Evolutionary conservation across 2,797 vertebrate species (phyloP).

Genomic region (Brachyalestes nurse): DNA sequence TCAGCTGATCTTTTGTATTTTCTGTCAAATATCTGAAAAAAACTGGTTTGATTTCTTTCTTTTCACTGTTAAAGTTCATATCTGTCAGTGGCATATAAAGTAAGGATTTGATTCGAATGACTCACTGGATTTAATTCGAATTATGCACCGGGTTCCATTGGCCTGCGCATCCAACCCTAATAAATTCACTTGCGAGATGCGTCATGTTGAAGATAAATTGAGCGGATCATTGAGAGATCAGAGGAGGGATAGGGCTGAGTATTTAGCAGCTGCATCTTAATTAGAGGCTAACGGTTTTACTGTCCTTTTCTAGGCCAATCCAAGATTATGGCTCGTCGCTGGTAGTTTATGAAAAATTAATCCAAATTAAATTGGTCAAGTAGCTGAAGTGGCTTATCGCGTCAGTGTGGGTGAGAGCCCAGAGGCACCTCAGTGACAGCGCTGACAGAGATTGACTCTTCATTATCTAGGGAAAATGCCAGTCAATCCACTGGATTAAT

Average conservation of each 20-base stretch:
- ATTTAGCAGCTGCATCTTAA: slow-evolving; percentile 49
- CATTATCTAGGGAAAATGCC: slow-evolving; percentile 24
- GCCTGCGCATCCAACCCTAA: slow-evolving; percentile 10
- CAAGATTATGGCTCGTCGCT: slow-evolving; percentile 55
- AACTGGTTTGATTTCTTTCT: slow-evolving; percentile 10
- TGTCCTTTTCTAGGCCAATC: slow-evolving; percentile 58
- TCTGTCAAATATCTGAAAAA: background rate
- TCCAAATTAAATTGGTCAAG: slow-evolving; percentile 60
- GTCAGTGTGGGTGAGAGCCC: slow-evolving; percentile 48
- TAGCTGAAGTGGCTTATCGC: slow-evolving; percentile 55
- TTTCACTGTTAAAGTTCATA: background rate
- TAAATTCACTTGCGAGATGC: slow-evolving; percentile 31
- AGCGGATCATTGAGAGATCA: slow-evolving; percentile 45
- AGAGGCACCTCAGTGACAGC: slow-evolving; percentile 27
- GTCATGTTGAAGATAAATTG: slow-evolving; percentile 28
- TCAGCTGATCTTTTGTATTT: background rate
- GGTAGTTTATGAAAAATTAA: slow-evolving; percentile 56
- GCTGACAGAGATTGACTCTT: slow-evolving; percentile 54
- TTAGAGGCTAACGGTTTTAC: slow-evolving; percentile 49
- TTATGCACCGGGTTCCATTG: slow-evolving; percentile 18
- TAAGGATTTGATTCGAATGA: slow-evolving; percentile 4
- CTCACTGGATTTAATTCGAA: slow-evolving; percentile 13
- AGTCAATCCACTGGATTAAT: slow-evolving; percentile 57
- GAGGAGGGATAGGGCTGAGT: slow-evolving; percentile 21
- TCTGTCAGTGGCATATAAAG: background rate